Percentiles rank a stretch among this genome's conserved stretches.
Conservation (phyloP, 2,797 vertebrate genomes). For the Rhinogobio ventralis region DNA sequence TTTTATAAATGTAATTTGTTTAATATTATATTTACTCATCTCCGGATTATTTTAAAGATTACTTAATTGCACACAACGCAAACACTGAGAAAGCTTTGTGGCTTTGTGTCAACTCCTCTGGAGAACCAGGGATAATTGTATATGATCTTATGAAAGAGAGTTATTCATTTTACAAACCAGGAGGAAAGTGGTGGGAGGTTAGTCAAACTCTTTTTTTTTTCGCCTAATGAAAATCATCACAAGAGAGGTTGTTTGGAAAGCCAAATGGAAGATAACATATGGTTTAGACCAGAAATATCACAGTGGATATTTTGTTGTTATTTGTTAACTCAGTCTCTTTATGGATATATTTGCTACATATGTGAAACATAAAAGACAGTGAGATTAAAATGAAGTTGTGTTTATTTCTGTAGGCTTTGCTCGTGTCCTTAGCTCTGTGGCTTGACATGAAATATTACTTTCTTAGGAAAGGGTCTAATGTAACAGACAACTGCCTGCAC, state of each 20-base stretch:
- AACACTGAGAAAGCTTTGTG: constrained; percentile 57
- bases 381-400: background rate
- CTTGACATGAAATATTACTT: background rate
- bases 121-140: constrained; percentile 55
- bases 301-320: background rate
- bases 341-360: background rate
- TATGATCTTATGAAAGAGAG: constrained; percentile 59
- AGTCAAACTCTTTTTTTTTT: constrained; percentile 42
- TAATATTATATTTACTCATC: background rate
- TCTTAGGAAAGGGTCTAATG: background rate
- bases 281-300: constrained; percentile 19
- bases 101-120: constrained; percentile 31
- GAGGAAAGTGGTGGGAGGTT: constrained; percentile 61
- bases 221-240: constrained; percentile 59
- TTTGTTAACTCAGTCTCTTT: background rate
- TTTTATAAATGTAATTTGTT: too few species aligned
- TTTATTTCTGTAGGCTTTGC: constrained; percentile 2
- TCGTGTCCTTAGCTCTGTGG: background rate
- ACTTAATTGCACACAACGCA: constrained; percentile 44
- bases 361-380: background rate
- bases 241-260: constrained; percentile 55
- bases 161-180: constrained; percentile 62
- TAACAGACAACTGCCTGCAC: background rate
- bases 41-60: background rate
- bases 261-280: constrained; percentile 36